Evolutionary conservation across 2,113 vertebrate genomes (phyloP).

Genomic region (Oostethus manadensis): DNA sequence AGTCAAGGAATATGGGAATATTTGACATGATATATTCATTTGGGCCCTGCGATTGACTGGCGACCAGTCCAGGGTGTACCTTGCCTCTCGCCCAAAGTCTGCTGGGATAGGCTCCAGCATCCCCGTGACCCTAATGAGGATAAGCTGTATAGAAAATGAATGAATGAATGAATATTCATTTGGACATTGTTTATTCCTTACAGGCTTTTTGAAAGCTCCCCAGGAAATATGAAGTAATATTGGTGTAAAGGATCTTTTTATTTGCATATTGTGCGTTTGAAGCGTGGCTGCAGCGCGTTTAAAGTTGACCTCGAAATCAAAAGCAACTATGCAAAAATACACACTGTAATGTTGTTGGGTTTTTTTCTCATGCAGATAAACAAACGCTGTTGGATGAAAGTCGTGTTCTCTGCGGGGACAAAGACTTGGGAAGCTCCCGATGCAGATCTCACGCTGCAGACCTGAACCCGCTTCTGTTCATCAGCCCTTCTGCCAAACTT

Average conservation of each 20-base stretch:
- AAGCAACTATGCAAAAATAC: too few species aligned
- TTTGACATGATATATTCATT: too few species aligned
- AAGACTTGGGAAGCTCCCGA: not conserved
- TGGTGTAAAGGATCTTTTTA: not conserved
- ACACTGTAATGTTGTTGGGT: too few species aligned
- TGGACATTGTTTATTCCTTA: not conserved
- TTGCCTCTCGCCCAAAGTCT: too few species aligned
- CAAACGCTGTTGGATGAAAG: not conserved
- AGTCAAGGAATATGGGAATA: too few species aligned
- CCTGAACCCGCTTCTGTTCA: not conserved
- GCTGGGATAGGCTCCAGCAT: too few species aligned
- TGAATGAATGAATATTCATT: not conserved
- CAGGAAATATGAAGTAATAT: conserved; percentile 5
- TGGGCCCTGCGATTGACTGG: too few species aligned
- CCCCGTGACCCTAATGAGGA: too few species aligned
- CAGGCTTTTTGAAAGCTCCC: not conserved
- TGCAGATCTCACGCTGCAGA: not conserved
- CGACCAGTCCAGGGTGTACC: too few species aligned
- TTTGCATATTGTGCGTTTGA: conserved; percentile 2
- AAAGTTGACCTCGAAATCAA: not conserved
- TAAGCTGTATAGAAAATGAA: too few species aligned
- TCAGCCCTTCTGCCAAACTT: not conserved
- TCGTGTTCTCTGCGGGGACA: not conserved
- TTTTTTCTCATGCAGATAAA: not conserved
- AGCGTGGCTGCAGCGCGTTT: not conserved